phyloP scores from a whole-genome alignment of 2,888 invertebrate species.

The Lissocephala sabroskyi region DNA sequence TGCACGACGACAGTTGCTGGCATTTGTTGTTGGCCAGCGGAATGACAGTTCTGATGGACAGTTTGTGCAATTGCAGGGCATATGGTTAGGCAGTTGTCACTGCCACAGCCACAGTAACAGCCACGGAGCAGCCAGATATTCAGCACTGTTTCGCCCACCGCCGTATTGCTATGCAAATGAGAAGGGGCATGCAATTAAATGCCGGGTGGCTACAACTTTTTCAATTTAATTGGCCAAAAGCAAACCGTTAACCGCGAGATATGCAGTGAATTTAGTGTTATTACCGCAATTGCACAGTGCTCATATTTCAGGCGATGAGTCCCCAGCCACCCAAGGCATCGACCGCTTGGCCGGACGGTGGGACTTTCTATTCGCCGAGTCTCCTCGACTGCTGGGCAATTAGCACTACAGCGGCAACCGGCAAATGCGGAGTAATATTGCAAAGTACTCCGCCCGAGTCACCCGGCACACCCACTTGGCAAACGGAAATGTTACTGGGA shows the following conservation, averaged over 20 bases:
- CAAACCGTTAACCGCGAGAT: slow-evolving; percentile 31
- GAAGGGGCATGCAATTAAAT: slow-evolving; percentile 47
- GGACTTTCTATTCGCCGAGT: too few species aligned
- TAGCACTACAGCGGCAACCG: slow-evolving; percentile 41
- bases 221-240: slow-evolving; percentile 43
- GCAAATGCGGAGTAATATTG: slow-evolving; percentile 52
- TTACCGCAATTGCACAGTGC: slow-evolving; percentile 44
- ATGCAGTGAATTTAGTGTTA: slow-evolving; percentile 64
- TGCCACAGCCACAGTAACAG: slow-evolving; percentile 21
- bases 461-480: slow-evolving; percentile 42
- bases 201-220: slow-evolving; percentile 42
- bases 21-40: slow-evolving; percentile 36
- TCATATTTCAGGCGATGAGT: slow-evolving; percentile 43
- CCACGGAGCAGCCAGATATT: slow-evolving; percentile 1
- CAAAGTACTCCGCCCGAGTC: slow-evolving; percentile 9
- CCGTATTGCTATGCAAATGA: slow-evolving; percentile 49
- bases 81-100: slow-evolving; percentile 53
- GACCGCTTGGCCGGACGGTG: neutral
- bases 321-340: neutral
- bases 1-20: slow-evolving; percentile 26
- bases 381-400: slow-evolving; percentile 42
- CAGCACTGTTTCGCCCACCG: slow-evolving; percentile 22
- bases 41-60: slow-evolving; percentile 62
- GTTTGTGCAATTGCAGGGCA: slow-evolving; percentile 58
- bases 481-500: slow-evolving; percentile 65